Base-by-base conservation (phyloP, 2,888 invertebrate species). In the Girardia tigrina region DNA sequence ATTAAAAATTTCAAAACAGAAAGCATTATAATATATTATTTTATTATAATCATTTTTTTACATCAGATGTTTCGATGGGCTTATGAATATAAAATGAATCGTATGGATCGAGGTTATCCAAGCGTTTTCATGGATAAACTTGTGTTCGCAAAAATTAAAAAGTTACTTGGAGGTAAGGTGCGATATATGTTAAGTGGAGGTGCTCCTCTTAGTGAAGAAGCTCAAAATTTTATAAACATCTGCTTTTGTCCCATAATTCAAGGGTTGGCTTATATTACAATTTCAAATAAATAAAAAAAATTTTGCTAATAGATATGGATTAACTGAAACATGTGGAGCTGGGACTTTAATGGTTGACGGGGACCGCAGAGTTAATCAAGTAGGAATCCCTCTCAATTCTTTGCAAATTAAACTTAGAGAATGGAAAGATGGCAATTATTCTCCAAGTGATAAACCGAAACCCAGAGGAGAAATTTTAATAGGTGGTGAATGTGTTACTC, bases 311-410 rank as follows among this genome's bases (percentile, higher is more conserved):
- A 75, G 75, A 23, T 97, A 97, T 85, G 97, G 97, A 0, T 88
- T 97, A 78, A 98, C 97, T 0, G 97, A 98, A 88, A 94, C 95
- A 20, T 91, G 91, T 79, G 94, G 94, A 0, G 91, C 91, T 81
- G 94, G 94, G 72, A 83, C 85, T 1, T 79, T 85, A 28, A 82
- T 81, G 82, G 79, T 80, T 29, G 72, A 28, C 16, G 74, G 71
- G 81, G 91, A 91, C 84, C 84, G 88, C 80, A 88, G 88, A 71
- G 88, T 89, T 56, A 94, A 94, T 20, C 88, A 92, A 81, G 93
- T 91, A 76, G 95, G 95, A 72, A 90, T 90, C 72, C 92, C 94
- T 8, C 88, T 91, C 76, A 89, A 90, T 0, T 90, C 90, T 79
- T 89, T 90, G 81, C 90, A 92, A 83, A 89, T 95, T 81, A 88